These are phyloP conservation scores for Hydroisotoma schaefferi DNA, from an alignment of 2,888 invertebrate genomes.

Conservation along the genomic window DNA sequence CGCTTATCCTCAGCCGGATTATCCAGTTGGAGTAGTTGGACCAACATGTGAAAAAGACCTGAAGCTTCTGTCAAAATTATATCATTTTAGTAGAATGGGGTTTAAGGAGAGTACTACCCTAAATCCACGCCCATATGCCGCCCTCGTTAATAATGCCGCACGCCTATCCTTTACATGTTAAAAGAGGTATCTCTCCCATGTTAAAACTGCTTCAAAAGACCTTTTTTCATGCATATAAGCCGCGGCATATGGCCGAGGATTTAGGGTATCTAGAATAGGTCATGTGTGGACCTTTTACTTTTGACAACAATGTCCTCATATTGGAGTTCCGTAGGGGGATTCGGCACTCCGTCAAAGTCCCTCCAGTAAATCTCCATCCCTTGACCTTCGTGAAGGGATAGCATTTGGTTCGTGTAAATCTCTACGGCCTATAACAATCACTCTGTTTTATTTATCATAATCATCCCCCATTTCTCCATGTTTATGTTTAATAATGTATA, in stretches of 20 bases:
- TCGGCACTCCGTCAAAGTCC: neutral
- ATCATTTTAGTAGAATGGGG: too few species aligned
- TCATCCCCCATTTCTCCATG: neutral
- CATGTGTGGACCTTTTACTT: neutral
- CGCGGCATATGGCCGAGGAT: too few species aligned
- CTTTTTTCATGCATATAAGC: too few species aligned
- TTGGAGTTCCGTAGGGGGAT: neutral
- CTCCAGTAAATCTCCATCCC: slow-evolving; percentile 6
- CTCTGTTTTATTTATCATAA: neutral
- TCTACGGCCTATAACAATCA: neutral
- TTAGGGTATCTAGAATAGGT: neutral
- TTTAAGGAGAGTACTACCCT: too few species aligned
- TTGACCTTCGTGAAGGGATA: neutral
- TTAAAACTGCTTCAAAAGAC: too few species aligned
- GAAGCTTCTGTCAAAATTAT: neutral
- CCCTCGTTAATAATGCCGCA: too few species aligned
- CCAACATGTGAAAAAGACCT: neutral
- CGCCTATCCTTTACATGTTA: too few species aligned
- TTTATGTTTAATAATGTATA: neutral
- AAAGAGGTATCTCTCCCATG: too few species aligned
- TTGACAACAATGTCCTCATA: slow-evolving; percentile 4
- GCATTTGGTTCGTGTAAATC: neutral
- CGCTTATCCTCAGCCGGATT: neutral
- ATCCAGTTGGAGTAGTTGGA: neutral
- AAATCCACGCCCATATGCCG: too few species aligned